phyloP scores from a whole-genome alignment of 2,888 invertebrate genomes.

The Clistopyga incitator region DNA sequence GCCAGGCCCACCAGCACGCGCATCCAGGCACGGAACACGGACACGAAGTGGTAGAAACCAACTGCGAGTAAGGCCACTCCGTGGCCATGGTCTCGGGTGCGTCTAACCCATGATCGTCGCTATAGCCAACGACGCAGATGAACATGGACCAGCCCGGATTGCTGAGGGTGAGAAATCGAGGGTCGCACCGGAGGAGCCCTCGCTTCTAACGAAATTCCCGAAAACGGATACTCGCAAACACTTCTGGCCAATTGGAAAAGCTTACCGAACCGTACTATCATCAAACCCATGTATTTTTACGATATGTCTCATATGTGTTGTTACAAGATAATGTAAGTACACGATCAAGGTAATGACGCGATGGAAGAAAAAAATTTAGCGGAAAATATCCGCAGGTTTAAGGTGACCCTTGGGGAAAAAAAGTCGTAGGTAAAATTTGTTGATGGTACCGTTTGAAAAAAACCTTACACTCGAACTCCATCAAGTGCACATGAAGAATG shows the following conservation, averaged over 20 bases:
- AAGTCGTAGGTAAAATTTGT: too few species aligned
- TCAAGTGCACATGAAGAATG: too few species aligned
- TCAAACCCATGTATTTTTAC: conserved; percentile 67
- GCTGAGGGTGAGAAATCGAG: conserved; percentile 18
- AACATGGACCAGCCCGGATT: conserved; percentile 16
- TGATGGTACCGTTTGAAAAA: too few species aligned
- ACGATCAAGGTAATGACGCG: background rate
- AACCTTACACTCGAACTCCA: too few species aligned
- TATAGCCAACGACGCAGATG: conserved; percentile 7
- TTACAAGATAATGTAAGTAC: background rate
- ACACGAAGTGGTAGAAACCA: conserved; percentile 26
- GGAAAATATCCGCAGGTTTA: background rate
- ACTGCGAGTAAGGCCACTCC: conserved; percentile 10
- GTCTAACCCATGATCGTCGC: conserved; percentile 5
- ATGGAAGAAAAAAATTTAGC: background rate
- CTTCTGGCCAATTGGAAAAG: conserved; percentile 2
- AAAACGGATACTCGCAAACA: background rate
- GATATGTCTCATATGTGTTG: background rate
- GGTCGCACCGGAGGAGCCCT: background rate
- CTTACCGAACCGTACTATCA: conserved; percentile 68
- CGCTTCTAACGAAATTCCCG: background rate
- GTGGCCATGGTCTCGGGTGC: conserved; percentile 13
- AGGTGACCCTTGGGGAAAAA: too few species aligned
- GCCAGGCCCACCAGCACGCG: conserved; percentile 10
- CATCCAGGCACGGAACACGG: conserved; percentile 8